phyloP scores from a whole-genome alignment of 2,797 vertebrate species.

The Periparus ater region DNA sequence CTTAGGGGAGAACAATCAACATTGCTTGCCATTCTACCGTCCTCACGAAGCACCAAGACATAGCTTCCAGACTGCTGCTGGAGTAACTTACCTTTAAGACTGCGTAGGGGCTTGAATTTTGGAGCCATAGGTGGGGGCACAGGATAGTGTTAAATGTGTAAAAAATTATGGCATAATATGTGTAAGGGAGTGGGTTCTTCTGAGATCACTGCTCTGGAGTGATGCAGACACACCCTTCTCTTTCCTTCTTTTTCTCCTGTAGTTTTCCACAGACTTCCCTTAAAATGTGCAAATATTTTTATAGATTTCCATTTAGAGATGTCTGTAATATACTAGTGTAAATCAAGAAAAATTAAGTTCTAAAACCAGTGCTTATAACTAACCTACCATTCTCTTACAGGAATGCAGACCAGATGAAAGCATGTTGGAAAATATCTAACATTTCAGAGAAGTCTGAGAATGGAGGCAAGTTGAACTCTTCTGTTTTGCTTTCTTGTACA shows the following conservation, averaged over 20 bases:
- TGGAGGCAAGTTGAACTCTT: slow-evolving; percentile 82
- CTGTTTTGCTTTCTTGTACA: background rate
- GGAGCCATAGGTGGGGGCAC: background rate
- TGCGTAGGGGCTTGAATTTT: background rate
- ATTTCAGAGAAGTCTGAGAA: slow-evolving; percentile 97
- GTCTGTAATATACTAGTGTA: background rate
- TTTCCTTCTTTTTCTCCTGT: background rate
- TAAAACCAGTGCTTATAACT: background rate
- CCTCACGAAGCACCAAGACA: background rate
- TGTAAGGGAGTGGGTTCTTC: background rate
- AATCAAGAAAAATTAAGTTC: background rate
- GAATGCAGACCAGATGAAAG: slow-evolving; percentile 95
- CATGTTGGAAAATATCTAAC: slow-evolving; percentile 92
- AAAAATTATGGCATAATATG: background rate
- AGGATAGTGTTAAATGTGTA: background rate
- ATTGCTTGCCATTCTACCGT: background rate
- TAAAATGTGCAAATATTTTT: background rate
- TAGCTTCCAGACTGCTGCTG: background rate
- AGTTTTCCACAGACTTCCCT: background rate
- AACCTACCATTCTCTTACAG: slow-evolving; percentile 69
- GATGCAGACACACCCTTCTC: background rate
- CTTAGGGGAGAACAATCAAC: background rate
- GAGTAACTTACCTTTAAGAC: background rate
- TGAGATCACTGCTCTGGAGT: background rate
- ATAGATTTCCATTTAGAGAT: background rate